A percentile compares a stretch with the other conserved stretches of the same genome.
Conservation (phyloP, 2,888 invertebrate species). For the Slavum lentiscoides region DNA sequence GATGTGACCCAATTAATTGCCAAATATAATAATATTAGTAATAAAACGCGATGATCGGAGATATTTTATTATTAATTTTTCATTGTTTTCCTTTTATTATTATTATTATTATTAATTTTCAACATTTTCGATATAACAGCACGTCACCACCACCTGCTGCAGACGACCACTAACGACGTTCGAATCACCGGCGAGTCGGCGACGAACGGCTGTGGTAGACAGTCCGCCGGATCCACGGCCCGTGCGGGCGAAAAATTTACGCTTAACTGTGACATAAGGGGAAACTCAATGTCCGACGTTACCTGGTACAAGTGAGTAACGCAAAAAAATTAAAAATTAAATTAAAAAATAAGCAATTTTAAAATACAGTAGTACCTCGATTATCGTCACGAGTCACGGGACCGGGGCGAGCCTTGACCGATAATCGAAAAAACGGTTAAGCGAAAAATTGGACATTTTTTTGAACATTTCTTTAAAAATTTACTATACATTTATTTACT, state of each 20-base stretch:
- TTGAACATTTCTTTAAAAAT: no score
- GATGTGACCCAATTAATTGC: not conserved
- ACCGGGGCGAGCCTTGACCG: no score
- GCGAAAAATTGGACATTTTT: no score
- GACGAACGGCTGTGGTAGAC: slow-evolving; percentile 61
- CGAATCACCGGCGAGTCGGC: slow-evolving; percentile 58
- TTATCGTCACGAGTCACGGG: no score
- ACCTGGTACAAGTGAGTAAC: slow-evolving; percentile 63
- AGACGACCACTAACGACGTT: not conserved
- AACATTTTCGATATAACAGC: not conserved
- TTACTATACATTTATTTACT: no score
- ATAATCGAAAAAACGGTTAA: no score
- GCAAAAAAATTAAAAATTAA: no score
- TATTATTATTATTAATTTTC: not conserved
- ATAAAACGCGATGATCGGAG: not conserved
- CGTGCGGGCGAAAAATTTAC: slow-evolving; percentile 66
- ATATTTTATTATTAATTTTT: not conserved
- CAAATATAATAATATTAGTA: not conserved
- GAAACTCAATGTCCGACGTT: slow-evolving; percentile 62
- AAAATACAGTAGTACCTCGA: no score
- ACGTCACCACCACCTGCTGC: not conserved
- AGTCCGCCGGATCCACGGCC: slow-evolving; percentile 65
- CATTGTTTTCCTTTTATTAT: not conserved
- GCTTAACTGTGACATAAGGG: slow-evolving; percentile 67
- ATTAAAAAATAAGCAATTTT: no score